Evolutionary conservation across 2,797 vertebrate genomes (phyloP), one percentile per base, ranked within the genome.

Genomic region (Eidolon dupreanum): DNA sequence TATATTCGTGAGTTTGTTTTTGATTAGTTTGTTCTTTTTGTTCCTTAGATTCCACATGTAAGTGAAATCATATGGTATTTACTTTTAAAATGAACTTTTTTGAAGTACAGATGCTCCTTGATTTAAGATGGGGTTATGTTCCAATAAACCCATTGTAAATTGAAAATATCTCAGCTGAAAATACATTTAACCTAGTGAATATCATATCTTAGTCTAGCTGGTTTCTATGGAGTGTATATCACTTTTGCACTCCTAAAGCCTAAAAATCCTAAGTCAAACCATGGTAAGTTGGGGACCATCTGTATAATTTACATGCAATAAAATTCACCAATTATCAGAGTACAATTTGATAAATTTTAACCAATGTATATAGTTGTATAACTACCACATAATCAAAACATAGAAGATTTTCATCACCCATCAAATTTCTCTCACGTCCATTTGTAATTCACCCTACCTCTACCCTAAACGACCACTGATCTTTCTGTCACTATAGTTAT

Each of bases 331-430:
- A 28, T 70, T 90, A 94, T 66, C 46, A 94, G 36, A 53, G 43
- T 78, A 55, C 33, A 81, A 84, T 75, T 59, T 89, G 63, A 49
- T 71, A 51, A 89, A 55, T 91, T 85, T 94, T 88, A 55, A 77
- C 65, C 75, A 46, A 63, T 74, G 66, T 49, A 85, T 57, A 55
- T 15, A 66, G n/a, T n/a, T 65, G 3, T 70, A 70, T 38, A 36
- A 84, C 22, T 57, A 68, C 31, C 10, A 41, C 28, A 81, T 82
- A 77, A 86, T 75, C 6, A 88, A 91, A 92, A 70, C 28, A 57
- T 28, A 70, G 55, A 77, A n/a, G 77, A 82, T 75, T 90, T 81
- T 41, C 11, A 46, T 66, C 46, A 81, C 3, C 16, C 46, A 19
- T 61, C 51, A 75, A 55, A 82, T 82, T 85, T 86, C 55, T 31